A percentile compares a stretch with the other conserved stretches of the same genome.
Evolutionary conservation across 2,113 vertebrate genomes (phyloP).

Genomic region (Lampris megalopsis): DNA sequence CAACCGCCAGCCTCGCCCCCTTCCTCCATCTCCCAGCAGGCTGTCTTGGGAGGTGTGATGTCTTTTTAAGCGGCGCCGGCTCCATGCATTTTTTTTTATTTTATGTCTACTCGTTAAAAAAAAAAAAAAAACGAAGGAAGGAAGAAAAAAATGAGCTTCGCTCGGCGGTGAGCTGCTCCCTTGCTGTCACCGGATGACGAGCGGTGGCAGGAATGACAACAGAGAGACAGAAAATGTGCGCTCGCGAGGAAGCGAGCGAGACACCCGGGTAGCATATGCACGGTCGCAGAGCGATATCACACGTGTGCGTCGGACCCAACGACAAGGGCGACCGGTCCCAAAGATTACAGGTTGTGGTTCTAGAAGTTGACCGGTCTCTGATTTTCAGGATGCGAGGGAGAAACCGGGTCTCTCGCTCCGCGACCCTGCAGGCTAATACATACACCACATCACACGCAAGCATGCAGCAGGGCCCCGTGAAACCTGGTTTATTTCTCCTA

Average conservation of each 20-base stretch:
- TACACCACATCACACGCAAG: background rate
- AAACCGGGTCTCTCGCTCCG: no score
- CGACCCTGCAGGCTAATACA: background rate
- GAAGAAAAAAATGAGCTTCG: slow-evolving; percentile 12
- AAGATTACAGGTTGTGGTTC: no score
- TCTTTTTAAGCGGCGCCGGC: slow-evolving; percentile 62
- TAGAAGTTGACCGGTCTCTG: no score
- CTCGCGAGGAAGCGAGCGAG: slow-evolving; percentile 1
- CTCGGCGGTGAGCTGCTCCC: slow-evolving; percentile 36
- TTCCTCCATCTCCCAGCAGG: slow-evolving; percentile 44
- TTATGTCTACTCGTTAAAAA: slow-evolving; percentile 64
- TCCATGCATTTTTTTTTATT: slow-evolving; percentile 68
- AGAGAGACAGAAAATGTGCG: no score
- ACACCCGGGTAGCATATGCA: no score
- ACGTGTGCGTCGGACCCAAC: no score
- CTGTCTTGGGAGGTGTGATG: slow-evolving; percentile 57
- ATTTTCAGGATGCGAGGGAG: no score
- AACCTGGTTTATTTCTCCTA: no score
- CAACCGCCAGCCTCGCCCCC: slow-evolving; percentile 1
- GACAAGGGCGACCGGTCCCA: no score
- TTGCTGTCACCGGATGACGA: slow-evolving; percentile 47
- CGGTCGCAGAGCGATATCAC: no score
- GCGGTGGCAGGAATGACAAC: slow-evolving; percentile 29
- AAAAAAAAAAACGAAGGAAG: no score
- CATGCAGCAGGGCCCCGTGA: slow-evolving; percentile 45